These are phyloP conservation scores for Ochotona princeps DNA, from an alignment of 2,113 vertebrate genomes.

Conservation along the genomic window DNA sequence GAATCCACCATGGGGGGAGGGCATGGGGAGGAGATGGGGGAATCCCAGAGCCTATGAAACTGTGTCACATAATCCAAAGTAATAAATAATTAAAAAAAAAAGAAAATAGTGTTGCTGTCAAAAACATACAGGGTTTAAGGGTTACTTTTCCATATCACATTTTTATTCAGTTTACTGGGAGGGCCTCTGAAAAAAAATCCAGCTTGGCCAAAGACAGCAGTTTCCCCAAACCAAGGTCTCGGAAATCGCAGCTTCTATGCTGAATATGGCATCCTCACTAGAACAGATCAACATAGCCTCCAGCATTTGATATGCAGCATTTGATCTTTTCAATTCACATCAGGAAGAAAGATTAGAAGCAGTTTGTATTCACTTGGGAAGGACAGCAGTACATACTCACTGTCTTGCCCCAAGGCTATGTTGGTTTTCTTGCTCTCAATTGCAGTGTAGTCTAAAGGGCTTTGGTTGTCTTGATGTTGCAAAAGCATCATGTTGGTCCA, in stretches of 20 bases:
- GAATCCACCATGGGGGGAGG: no score
- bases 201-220: background rate
- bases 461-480: conserved; percentile 54
- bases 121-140: background rate
- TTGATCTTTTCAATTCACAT: conserved; percentile 70
- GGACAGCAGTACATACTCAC: conserved; percentile 58
- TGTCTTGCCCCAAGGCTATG: conserved; percentile 62
- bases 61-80: no score
- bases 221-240: background rate
- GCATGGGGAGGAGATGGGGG: no score
- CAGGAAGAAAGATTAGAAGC: conserved; percentile 74
- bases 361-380: conserved; percentile 69
- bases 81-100: no score
- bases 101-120: background rate
- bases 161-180: background rate
- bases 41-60: no score
- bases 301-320: conserved; percentile 51
- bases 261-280: conserved; percentile 38
- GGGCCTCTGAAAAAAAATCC: background rate
- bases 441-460: conserved; percentile 46
- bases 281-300: conserved; percentile 63
- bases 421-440: conserved; percentile 65
- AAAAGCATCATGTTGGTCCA: background rate
- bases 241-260: background rate
- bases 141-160: background rate